Evolutionary conservation across 2,888 invertebrate genomes (phyloP), one percentile per base, ranked within the genome.

Genomic region (Blastobasis lacticolella): DNA sequence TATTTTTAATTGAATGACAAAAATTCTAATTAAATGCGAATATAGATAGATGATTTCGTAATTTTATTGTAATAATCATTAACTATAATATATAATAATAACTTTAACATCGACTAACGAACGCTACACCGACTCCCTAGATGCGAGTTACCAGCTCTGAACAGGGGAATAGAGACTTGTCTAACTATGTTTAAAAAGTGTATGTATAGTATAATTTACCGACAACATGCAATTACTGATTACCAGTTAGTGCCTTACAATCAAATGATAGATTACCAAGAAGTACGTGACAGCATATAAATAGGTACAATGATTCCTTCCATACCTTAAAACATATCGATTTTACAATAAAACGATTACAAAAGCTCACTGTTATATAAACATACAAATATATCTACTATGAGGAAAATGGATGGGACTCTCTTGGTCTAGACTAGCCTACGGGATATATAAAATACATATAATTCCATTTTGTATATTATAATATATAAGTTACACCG

Each of bases 341-440:
- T 53, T 43, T 57, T 54, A 56, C 53, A 52, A 46, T 45, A 54
- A 50, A 52, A 57, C 49, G 47, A 41, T 5, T 60, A 63, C 55
- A 58, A 58, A 66, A 64, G 61, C 61, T 60, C 52, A 50, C 41
- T 38, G 46, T 23, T 23, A n/a, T 23, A 23, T 23, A 41, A 42
- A 50, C 55, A 60, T 55, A 57, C 52, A 62, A 59, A 63, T 58
- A 64, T 58, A 61, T 59, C 60, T 56, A 58, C 36, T 38, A 10
- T 41, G 38, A 3, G 56, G 58, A 51, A 58, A 61, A 64, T 69
- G 75, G 75, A 74, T 70, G 73, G 75, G 73, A 62, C 64, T 65
- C 59, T 62, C 80, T 82, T 76, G 81, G 80, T 82, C 77, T 81
- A 77, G 60, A 59, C 74, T 81, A 80, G 67, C 67, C 74, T 81